Evolutionary conservation across 2,113 vertebrate genomes (phyloP), one percentile per base, ranked within the genome.

Genomic region (Panurus biarmicus): DNA sequence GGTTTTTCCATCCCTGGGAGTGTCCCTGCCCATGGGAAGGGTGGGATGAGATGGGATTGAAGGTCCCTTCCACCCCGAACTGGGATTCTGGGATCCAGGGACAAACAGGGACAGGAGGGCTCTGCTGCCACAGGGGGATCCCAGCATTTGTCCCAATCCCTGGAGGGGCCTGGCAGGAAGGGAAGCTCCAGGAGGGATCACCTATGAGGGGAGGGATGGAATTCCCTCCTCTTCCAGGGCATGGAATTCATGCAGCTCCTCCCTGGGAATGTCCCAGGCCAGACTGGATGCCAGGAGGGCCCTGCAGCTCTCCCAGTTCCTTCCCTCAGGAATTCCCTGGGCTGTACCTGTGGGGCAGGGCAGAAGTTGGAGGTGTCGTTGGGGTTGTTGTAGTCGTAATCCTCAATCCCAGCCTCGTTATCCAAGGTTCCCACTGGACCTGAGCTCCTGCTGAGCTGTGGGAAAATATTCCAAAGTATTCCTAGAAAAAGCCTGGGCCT

Each of bases 371-470:
- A 97, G 23, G 98, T 99, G 83, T 99, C 99, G 0, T 98, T 98
- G 82, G 98, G 98, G 47, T 99, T 99, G 96, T 98, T 97, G 93
- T 99, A 99, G 93, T 99, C 97, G 6, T 99, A 99, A 40, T 98
- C 98, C 33, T 96, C 98, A 1, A 99, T 98, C 10, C 97, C 98
- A 28, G 98, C 98, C 22, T 98, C 98, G 0, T 97, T 97, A 48
- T 98, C 97, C 25, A 98, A 95, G 0, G 91, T 95, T 36, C 90
- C 54, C 36, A 69, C 89, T 7, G 96, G 96, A 62, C 95, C 80
- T 0, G 58, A 38, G 19, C 23, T 94, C 60, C 86, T 96, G 81
- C 92, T 94, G 74, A 99, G 54, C 99, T 99, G 35, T 24, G 36
- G 50, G 14, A 73, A 78, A 75, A 35, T 0, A 71, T 36, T 35